Percentiles rank a stretch among this genome's conserved stretches.
These are phyloP conservation scores for Drepana falcataria DNA, from an alignment of 2,888 invertebrate species.

Conservation along the genomic window DNA sequence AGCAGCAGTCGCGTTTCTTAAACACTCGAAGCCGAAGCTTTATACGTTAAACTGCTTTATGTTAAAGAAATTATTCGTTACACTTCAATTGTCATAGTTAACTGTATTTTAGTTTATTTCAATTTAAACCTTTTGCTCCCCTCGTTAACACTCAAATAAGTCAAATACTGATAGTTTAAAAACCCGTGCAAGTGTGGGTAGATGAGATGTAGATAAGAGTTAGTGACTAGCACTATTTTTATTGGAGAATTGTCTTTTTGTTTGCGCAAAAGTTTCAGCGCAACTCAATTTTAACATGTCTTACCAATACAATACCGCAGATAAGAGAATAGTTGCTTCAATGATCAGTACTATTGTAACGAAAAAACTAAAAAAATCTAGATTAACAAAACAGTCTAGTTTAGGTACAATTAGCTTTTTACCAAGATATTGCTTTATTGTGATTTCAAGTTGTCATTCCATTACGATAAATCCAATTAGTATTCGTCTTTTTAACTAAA, in stretches of 20 bases:
- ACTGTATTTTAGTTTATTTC: not conserved
- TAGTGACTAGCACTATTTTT: not conserved
- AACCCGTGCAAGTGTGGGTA: not conserved
- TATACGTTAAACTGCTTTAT: not conserved
- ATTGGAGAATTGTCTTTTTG: not conserved
- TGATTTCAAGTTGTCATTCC: not conserved
- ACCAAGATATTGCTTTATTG: not conserved
- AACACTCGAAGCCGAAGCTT: not conserved
- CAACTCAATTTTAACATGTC: not conserved
- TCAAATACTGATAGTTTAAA: not conserved
- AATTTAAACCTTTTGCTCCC: not conserved
- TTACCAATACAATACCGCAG: not conserved
- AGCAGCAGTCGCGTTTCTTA: constrained; percentile 3
- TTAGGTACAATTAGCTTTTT: not conserved
- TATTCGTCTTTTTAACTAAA: constrained; percentile 19
- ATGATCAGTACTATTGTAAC: not conserved
- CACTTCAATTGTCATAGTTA: too few species aligned
- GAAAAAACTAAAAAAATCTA: not conserved
- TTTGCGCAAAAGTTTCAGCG: not conserved
- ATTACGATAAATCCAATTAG: not conserved
- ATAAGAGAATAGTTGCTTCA: not conserved
- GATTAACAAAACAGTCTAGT: not conserved
- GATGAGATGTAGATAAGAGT: not conserved
- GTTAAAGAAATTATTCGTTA: not conserved
- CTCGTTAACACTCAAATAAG: not conserved